Evolutionary conservation across 2,888 invertebrate species (phyloP).

Genomic region (Blastobasis lacticolella): DNA sequence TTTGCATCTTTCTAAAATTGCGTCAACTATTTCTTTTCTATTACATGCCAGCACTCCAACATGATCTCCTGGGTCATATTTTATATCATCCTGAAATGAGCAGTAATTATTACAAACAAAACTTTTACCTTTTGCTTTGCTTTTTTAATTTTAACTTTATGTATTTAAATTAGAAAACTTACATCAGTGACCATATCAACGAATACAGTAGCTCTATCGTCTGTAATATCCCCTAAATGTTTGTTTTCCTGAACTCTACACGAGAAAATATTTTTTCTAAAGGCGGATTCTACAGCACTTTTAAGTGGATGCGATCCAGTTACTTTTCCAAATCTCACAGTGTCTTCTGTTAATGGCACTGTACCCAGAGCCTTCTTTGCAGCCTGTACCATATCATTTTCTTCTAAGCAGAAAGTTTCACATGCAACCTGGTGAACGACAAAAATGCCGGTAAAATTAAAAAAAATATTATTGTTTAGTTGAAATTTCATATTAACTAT

Average conservation of each 20-base stretch:
- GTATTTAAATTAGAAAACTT: constrained; percentile 17
- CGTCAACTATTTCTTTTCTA: constrained; percentile 83
- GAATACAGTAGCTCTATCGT: constrained; percentile 74
- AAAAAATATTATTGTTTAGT: constrained; percentile 3
- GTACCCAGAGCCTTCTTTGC: constrained; percentile 84
- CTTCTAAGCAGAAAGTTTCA: constrained; percentile 94
- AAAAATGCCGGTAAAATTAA: neutral
- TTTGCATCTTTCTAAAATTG: constrained; percentile 79
- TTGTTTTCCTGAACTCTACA: constrained; percentile 71
- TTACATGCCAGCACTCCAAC: constrained; percentile 93
- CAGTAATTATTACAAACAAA: neutral
- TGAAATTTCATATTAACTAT: no score
- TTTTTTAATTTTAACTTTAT: no score
- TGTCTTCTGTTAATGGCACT: constrained; percentile 82
- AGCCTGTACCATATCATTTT: constrained; percentile 87
- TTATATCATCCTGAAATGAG: constrained; percentile 59
- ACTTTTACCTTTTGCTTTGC: neutral
- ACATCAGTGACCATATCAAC: constrained; percentile 70
- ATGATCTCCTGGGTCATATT: constrained; percentile 93
- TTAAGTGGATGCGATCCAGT: constrained; percentile 35
- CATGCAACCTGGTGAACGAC: constrained; percentile 81
- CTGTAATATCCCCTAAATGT: constrained; percentile 73
- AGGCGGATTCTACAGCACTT: constrained; percentile 42
- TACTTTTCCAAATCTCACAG: constrained; percentile 80
- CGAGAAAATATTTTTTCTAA: constrained; percentile 57